Conservation (phyloP, 2,113 vertebrate species). For the Grammomys dolichurus region DNA sequence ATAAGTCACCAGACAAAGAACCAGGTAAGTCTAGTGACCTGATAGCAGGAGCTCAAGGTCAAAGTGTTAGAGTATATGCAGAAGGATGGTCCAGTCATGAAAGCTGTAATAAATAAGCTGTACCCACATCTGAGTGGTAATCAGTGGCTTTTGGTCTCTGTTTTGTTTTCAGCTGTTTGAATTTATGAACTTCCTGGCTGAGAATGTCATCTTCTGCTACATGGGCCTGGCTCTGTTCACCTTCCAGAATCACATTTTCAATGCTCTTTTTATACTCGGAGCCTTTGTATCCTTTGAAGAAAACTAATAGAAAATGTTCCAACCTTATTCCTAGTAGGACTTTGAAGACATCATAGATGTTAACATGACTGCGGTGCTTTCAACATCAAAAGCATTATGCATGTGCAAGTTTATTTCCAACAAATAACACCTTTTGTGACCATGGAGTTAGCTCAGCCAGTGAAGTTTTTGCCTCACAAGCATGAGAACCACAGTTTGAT, state of each 20-base stretch:
- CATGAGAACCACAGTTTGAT: not conserved
- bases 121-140: conserved; percentile 47
- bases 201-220: conserved; percentile 94
- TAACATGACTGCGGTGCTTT: not conserved
- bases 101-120: conserved; percentile 15
- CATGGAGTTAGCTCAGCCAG: not conserved
- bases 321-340: conserved; percentile 35
- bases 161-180: conserved; percentile 92
- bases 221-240: conserved; percentile 92
- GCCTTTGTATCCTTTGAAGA: conserved; percentile 92
- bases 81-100: not conserved
- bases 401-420: not conserved
- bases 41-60: not conserved
- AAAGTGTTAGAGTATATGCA: not conserved
- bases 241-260: conserved; percentile 92
- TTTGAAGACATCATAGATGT: conserved; percentile 54
- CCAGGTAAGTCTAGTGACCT: not conserved
- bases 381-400: not conserved
- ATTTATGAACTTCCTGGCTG: conserved; percentile 93
- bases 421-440: not conserved
- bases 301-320: not conserved
- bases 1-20: not conserved
- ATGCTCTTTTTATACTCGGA: conserved; percentile 90
- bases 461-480: not conserved
- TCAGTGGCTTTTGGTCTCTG: conserved; percentile 76